Base-by-base conservation (phyloP, 1,140 invertebrate species). In the Phymorhynchus buccinoides region DNA sequence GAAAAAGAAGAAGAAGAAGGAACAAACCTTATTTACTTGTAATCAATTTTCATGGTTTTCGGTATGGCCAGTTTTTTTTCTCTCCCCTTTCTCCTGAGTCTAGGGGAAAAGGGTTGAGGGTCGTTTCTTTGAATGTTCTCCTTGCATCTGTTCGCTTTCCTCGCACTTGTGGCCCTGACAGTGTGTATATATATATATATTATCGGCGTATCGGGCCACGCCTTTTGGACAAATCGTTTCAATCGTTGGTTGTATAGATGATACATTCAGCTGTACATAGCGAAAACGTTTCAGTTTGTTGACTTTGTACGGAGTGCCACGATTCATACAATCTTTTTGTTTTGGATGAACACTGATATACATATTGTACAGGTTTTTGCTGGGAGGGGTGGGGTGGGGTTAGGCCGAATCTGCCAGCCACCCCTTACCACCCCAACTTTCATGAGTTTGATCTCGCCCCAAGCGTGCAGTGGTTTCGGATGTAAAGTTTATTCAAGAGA, bases 401-500 rank as follows among this genome's bases (percentile, higher is more conserved):
- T n/a, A n/a, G n/a, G n/a, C n/a, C n/a, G n/a, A n/a, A n/a, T n/a
- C 27, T 75, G 37, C 35, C 35, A 4, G 27, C 3, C n/a, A n/a
- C n/a, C n/a, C n/a, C n/a, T n/a, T n/a, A n/a, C n/a, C n/a, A n/a
- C n/a, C n/a, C n/a, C n/a, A n/a, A 37, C 37, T 75, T 75, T 75
- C 73, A 41, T 75, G 73, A 75, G 73, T 75, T 75, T 75, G 73
- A 75, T 75, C 73, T 75, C 73, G 4, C 32, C 35, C 18, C 73
- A 75, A 75, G 32, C 73, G 32, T 75, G 73, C 37, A 41, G 39
- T 75, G 27, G 22, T 16, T 41, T 41, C 35, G 6, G 18, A 39
- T 6, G 9, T 41, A 75, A 27, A 75, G 16, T 75, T 14, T 66
- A 16, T 75, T 37, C 12, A 75, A 22, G 73, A 75, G 73, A 42